phyloP scores from a whole-genome alignment of 1,140 invertebrate genomes.

The Sarcophaga bullata region DNA sequence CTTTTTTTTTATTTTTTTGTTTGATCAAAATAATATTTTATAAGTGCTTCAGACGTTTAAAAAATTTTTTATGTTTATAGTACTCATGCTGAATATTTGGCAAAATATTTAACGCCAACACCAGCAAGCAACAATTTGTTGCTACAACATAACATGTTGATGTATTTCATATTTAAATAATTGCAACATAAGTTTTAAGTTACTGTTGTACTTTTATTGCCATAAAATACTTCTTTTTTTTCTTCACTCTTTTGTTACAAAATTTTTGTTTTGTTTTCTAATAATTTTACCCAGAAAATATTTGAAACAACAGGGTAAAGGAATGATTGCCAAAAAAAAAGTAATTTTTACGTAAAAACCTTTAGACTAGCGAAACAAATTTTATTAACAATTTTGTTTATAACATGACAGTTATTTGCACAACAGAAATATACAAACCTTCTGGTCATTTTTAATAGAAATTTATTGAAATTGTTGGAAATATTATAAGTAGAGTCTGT shows the following conservation, averaged over 20 bases:
- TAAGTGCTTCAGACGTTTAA: too few relatives aligned
- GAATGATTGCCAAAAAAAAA: background rate
- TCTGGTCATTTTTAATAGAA: background rate
- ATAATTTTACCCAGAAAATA: too few relatives aligned
- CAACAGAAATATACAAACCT: background rate
- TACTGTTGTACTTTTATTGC: background rate
- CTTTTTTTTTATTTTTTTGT: too few relatives aligned
- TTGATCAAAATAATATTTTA: too few relatives aligned
- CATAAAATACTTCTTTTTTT: background rate
- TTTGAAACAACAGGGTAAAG: too few relatives aligned
- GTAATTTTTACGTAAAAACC: background rate
- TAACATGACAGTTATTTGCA: background rate
- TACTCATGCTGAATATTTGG: background rate
- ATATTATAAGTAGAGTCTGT: background rate
- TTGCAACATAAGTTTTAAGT: slow-evolving; percentile 19
- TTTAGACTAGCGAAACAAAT: background rate
- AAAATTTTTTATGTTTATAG: too few relatives aligned
- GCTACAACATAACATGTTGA: background rate
- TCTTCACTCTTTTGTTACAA: too few relatives aligned
- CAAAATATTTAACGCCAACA: slow-evolving; percentile 6
- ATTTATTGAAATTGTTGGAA: background rate
- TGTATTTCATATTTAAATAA: slow-evolving; percentile 1
- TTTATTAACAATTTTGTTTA: background rate
- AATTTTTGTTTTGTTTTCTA: too few relatives aligned
- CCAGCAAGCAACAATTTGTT: background rate